phyloP scores from a whole-genome alignment of 2,113 vertebrate genomes.

The Lepisosteus oculatus region DNA sequence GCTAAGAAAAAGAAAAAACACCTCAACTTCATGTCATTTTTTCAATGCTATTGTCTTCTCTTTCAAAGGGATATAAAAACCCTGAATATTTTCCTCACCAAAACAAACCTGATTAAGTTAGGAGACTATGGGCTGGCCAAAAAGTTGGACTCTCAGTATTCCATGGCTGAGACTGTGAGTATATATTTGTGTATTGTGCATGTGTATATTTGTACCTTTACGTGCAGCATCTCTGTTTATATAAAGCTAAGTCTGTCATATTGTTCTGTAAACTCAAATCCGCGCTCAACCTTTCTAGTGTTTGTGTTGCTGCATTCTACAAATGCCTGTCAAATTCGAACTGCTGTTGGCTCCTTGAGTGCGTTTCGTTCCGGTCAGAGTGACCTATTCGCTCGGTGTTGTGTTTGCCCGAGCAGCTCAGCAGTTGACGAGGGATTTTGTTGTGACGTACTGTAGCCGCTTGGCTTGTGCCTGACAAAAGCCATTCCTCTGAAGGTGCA shows the following conservation, averaged over 20 bases:
- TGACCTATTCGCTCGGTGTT: constrained; percentile 1
- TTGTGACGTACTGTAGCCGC: not conserved
- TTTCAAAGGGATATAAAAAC: constrained; percentile 92
- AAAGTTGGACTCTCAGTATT: constrained; percentile 90
- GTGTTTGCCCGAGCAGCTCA: not conserved
- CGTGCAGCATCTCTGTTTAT: not conserved
- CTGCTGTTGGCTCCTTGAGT: too few species aligned
- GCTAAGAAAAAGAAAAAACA: too few species aligned
- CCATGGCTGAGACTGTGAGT: constrained; percentile 96
- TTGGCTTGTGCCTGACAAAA: not conserved
- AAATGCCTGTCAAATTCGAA: too few species aligned
- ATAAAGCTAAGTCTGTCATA: not conserved
- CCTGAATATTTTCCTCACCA: constrained; percentile 97
- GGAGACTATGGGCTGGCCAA: constrained; percentile 96
- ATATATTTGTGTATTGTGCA: not conserved
- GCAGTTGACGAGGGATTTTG: not conserved
- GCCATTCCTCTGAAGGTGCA: not conserved
- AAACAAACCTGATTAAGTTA: constrained; percentile 95
- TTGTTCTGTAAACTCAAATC: not conserved
- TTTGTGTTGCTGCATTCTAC: too few species aligned
- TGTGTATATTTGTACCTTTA: too few species aligned
- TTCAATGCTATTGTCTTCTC: constrained; percentile 12
- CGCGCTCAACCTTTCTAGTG: not conserved
- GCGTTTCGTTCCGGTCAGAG: not conserved
- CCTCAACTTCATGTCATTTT: not conserved